These are phyloP conservation scores for Sinodicranocentrus sp. DNA, from an alignment of 2,888 invertebrate genomes.

Conservation along the genomic window DNA sequence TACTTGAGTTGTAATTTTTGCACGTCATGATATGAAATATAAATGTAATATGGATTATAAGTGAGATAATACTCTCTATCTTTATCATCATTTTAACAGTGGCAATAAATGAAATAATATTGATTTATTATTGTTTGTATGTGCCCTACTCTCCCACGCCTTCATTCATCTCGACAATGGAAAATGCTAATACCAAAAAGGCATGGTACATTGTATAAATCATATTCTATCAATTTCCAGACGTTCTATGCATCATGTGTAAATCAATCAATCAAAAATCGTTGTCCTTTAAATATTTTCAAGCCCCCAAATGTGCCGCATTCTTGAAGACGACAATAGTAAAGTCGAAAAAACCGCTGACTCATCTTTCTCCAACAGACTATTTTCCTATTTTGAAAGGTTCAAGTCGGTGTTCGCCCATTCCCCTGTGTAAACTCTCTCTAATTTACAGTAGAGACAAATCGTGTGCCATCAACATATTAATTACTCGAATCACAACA, in stretches of 20 bases:
- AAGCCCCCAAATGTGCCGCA: not conserved
- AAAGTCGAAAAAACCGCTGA: not conserved
- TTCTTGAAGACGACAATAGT: no score
- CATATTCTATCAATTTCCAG: not conserved
- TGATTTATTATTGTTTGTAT: not conserved
- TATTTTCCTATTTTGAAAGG: no score
- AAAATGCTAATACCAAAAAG: not conserved
- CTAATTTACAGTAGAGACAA: no score
- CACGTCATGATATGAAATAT: not conserved
- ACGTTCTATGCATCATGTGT: not conserved
- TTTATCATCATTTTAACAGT: no score
- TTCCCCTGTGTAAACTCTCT: no score
- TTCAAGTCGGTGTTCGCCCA: no score
- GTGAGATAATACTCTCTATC: no score
- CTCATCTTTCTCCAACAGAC: not conserved
- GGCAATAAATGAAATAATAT: not conserved
- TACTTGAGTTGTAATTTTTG: not conserved
- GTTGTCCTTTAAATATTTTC: not conserved
- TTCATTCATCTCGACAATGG: conserved; percentile 50
- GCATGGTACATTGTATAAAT: not conserved
- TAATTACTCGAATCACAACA: conserved; percentile 32
- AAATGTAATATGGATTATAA: no score
- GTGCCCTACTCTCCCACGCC: conserved; percentile 47
- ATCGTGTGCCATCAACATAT: conserved; percentile 1
- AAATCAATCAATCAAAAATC: conserved; percentile 1